A percentile compares a stretch with the other conserved stretches of the same genome.
phyloP scores from a whole-genome alignment of 2,113 vertebrate species.

The Phocoena sinus region DNA sequence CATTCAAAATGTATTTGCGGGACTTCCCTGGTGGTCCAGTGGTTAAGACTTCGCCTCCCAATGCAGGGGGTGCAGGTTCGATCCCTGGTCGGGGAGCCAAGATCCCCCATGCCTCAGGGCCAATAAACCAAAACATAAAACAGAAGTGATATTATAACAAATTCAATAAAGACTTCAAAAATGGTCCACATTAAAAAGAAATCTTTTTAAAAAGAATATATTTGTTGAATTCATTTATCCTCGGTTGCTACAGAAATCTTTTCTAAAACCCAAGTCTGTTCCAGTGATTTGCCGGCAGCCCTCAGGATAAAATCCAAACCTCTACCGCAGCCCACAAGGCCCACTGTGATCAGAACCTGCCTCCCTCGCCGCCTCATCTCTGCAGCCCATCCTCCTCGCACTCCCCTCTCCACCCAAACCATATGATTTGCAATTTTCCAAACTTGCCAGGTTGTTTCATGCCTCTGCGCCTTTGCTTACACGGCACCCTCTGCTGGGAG shows the following conservation, averaged over 20 bases:
- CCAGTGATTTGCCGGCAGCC: background rate
- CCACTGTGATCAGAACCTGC: background rate
- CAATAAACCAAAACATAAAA: no score
- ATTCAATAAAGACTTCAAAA: no score
- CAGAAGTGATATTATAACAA: no score
- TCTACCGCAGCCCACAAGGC: background rate
- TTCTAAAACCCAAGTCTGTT: constrained; percentile 11
- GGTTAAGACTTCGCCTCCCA: no score
- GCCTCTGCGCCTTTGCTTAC: constrained; percentile 9
- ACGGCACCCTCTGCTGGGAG: background rate
- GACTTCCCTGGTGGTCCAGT: no score
- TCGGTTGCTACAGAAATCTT: background rate
- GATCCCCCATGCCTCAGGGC: no score
- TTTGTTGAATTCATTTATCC: background rate
- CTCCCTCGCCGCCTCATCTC: background rate
- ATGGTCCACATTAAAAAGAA: no score
- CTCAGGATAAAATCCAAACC: background rate
- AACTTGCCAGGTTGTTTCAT: constrained; percentile 45
- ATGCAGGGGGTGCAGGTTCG: no score
- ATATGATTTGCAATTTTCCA: constrained; percentile 2
- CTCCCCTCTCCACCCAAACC: background rate
- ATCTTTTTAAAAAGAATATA: no score
- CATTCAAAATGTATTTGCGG: background rate
- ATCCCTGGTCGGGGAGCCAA: no score
- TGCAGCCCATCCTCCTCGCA: background rate